A percentile compares a stretch with the other conserved stretches of the same genome.
These are phyloP conservation scores for Eulemur rufifrons DNA, from an alignment of 2,113 vertebrate genomes.

Conservation along the genomic window DNA sequence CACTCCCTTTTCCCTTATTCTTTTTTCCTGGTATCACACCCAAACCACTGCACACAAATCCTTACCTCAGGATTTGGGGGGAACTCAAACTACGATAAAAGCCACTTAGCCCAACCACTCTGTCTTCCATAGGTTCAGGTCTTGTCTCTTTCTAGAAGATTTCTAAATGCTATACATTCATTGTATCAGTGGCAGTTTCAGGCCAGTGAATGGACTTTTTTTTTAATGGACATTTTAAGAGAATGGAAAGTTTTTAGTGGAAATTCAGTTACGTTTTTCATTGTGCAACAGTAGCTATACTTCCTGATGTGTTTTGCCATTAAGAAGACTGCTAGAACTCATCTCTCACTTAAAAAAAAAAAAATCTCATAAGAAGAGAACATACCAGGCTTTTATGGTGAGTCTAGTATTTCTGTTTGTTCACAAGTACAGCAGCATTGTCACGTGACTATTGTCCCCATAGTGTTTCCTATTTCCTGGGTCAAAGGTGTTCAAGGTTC, in stretches of 20 bases:
- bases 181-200: neutral
- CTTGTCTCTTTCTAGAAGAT: neutral
- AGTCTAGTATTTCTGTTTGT: neutral
- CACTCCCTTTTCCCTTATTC: too few relatives aligned
- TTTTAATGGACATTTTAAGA: neutral
- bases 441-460: neutral
- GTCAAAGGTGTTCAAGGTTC: neutral
- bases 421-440: neutral
- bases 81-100: neutral
- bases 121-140: neutral
- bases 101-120: neutral
- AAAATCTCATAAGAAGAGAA: neutral
- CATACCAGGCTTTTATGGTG: neutral
- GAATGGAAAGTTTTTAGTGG: neutral
- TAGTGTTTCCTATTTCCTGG: neutral
- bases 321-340: neutral
- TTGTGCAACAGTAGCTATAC: neutral
- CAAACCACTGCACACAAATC: neutral
- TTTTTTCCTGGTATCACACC: neutral
- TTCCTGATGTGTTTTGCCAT: neutral
- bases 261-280: neutral
- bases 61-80: neutral
- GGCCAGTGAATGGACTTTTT: neutral
- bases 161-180: neutral
- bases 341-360: neutral